phyloP scores from a whole-genome alignment of 2,113 vertebrate species.

The Vidua chalybeata region DNA sequence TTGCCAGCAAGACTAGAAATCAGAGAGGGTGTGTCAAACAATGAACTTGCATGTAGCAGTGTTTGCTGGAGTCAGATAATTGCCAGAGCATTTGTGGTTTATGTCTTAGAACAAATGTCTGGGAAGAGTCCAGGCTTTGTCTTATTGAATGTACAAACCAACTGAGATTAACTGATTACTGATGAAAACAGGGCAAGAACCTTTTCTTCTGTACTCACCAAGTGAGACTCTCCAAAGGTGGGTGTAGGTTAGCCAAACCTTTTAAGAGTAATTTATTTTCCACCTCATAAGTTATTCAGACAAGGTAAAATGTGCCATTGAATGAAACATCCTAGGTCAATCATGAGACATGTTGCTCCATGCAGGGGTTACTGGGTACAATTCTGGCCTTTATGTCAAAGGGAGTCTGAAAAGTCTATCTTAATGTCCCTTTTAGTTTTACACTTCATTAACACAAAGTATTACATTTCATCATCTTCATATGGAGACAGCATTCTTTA shows the following conservation, averaged over 20 bases:
- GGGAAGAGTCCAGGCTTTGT: not conserved
- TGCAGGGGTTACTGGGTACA: not conserved
- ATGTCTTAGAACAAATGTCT: slow-evolving; percentile 17
- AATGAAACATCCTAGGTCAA: not conserved
- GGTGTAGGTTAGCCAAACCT: not conserved
- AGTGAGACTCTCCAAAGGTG: not conserved
- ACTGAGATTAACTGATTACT: not conserved
- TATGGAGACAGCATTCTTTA: not conserved
- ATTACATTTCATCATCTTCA: not conserved
- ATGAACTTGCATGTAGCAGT: not conserved
- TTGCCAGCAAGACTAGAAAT: not conserved
- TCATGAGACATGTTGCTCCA: not conserved
- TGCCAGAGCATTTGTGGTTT: slow-evolving; percentile 30
- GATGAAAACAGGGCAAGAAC: not conserved
- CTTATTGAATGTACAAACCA: not conserved
- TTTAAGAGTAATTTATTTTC: not conserved
- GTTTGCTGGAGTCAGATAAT: not conserved
- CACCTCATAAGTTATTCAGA: not conserved
- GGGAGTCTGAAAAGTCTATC: not conserved
- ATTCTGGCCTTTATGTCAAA: not conserved
- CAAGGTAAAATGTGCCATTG: not conserved
- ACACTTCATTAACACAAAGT: not conserved
- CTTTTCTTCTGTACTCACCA: not conserved
- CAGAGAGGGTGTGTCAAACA: not conserved
- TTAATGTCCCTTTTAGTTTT: not conserved